Evolutionary conservation across 2,113 vertebrate genomes (phyloP), one percentile per base, ranked within the genome.

Genomic region (Alectura lathami): DNA sequence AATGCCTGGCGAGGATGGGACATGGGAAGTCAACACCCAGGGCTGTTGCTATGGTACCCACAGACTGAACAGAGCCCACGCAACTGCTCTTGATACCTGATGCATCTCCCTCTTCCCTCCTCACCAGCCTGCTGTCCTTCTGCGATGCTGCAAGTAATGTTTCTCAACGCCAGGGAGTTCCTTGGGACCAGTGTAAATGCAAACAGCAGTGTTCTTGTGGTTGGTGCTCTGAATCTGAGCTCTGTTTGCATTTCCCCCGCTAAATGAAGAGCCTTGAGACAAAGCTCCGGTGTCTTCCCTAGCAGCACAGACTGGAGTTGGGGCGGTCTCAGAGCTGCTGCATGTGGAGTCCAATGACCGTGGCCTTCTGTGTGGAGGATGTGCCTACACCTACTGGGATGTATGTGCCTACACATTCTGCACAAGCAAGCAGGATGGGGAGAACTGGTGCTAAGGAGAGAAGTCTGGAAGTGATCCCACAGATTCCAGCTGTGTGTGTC

Each of bases 371-470:
- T 0, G 0, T 16, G 27, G 27, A 59, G 13, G 8, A 13, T n/a
- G 32, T 38, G 34, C 86, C 53, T 66, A 40, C 48, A n/a, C 15
- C 69, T 54, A 9, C 74, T 63, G 48, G 0, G 3, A 7, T 3
- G 11, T 32, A 0, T 3, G 36, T 38, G n/a, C 34, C 40, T 34
- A 1, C 20, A 0, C 3, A 20, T 2, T 43, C 42, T 34, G 6
- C 73, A 10, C 34, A 26, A 34, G 27, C 64, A 30, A 13, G 8
- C 34, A 16, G 38, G 59, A 22, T 69, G 32, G 40, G 57, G 9
- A 53, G 4, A 51, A 12, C 21, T 42, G 87, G 18, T 30, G 6
- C 17, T 1, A 0, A 11, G 40, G 7, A 29, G 15, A 6, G 14
- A 56, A 7, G 5, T 24, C 43, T 82, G n/a, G 36, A 54, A n/a